These are phyloP conservation scores for Paedocypris micromegethes DNA, from an alignment of 2,797 vertebrate genomes.

Conservation along the genomic window DNA sequence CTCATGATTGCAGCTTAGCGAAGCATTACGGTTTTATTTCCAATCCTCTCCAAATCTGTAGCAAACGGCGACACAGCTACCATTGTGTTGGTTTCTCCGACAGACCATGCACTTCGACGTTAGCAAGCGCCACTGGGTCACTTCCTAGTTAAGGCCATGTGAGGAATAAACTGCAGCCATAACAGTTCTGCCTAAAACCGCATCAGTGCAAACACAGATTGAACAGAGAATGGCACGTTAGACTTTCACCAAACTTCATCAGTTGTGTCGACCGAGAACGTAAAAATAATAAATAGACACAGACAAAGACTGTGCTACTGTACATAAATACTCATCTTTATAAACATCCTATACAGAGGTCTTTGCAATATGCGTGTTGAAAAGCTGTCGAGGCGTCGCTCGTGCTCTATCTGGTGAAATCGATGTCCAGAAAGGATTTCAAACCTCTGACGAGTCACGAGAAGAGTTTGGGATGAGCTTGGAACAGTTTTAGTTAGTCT, in stretches of 20 bases:
- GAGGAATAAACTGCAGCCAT: conserved; percentile 60
- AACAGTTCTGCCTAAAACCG: conserved; percentile 57
- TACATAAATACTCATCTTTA: conserved; percentile 72
- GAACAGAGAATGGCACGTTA: conserved; percentile 54
- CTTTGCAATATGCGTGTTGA: conserved; percentile 62
- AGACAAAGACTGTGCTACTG: conserved; percentile 66
- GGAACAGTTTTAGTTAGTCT: conserved; percentile 56
- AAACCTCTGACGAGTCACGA: conserved; percentile 65
- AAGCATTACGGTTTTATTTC: conserved; percentile 64
- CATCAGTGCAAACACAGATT: conserved; percentile 50
- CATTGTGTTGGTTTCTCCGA: conserved; percentile 44
- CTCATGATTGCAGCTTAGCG: conserved; percentile 70
- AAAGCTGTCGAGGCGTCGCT: conserved; percentile 57
- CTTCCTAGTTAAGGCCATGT: conserved; percentile 52
- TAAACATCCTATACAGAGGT: conserved; percentile 75
- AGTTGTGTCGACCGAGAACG: conserved; percentile 45
- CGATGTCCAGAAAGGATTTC: conserved; percentile 64
- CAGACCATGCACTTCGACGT: conserved; percentile 53
- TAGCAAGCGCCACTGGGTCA: conserved; percentile 47
- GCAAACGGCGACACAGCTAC: conserved; percentile 48
- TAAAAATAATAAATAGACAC: conserved; percentile 69
- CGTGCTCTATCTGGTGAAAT: conserved; percentile 55
- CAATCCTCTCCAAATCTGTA: conserved; percentile 51
- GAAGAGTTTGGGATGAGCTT: conserved; percentile 66
- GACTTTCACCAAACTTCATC: conserved; percentile 44